A percentile compares a stretch with the other conserved stretches of the same genome.
These are phyloP conservation scores for Bicyclus anynana DNA, from an alignment of 1,140 invertebrate genomes.

Conservation along the genomic window DNA sequence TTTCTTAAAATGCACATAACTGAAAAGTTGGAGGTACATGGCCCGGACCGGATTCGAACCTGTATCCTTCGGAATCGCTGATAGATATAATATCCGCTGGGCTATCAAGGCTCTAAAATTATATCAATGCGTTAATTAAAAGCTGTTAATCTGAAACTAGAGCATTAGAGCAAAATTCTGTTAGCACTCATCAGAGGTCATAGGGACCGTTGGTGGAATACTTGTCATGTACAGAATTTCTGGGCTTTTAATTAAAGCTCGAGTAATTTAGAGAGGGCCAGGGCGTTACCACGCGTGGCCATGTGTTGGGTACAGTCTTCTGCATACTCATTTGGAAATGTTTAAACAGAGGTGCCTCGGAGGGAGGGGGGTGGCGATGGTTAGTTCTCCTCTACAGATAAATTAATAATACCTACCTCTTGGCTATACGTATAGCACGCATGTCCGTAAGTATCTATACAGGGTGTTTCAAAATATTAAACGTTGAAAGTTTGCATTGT, in stretches of 20 bases:
- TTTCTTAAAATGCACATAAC: too few relatives aligned
- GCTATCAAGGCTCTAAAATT: background rate
- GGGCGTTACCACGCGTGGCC: constrained; percentile 46
- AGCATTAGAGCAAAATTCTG: constrained; percentile 38
- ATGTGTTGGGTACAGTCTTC: constrained; percentile 62
- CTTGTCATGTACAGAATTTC: constrained; percentile 73
- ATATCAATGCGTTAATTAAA: background rate
- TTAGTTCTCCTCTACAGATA: constrained; percentile 72
- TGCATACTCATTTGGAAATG: constrained; percentile 74
- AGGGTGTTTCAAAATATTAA: constrained; percentile 42
- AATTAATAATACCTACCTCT: constrained; percentile 66
- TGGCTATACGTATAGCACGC: constrained; percentile 57
- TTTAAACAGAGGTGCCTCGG: constrained; percentile 59
- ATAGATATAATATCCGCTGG: too few relatives aligned
- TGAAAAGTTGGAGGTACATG: too few relatives aligned
- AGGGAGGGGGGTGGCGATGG: constrained; percentile 44
- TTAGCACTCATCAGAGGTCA: constrained; percentile 55
- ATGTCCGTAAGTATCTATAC: constrained; percentile 47
- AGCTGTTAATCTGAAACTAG: background rate
- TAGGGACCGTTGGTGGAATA: constrained; percentile 48
- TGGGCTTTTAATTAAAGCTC: constrained; percentile 71
- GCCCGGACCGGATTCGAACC: too few relatives aligned
- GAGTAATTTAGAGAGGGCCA: constrained; percentile 67
- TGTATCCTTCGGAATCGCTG: too few relatives aligned
- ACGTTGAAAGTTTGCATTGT: background rate